A percentile compares a stretch with the other conserved stretches of the same genome.
Conservation (phyloP, 2,888 invertebrate species). For the Oscheius sp. region DNA sequence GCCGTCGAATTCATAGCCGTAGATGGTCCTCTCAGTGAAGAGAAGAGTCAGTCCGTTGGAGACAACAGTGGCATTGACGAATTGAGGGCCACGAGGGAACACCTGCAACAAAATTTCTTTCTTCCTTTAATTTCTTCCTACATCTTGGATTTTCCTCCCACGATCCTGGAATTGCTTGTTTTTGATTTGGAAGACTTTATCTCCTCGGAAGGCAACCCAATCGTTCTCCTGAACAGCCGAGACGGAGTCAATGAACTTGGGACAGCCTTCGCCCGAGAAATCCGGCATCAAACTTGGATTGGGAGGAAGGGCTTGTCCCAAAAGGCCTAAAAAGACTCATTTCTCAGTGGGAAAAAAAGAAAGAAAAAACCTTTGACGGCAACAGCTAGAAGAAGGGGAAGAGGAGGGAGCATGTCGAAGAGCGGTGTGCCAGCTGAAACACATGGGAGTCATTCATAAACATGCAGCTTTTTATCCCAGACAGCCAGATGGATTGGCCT, state of each 20-base stretch:
- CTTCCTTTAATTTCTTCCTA: conserved; percentile 7
- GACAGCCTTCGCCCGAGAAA: conserved; percentile 35
- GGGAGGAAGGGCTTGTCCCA: neutral
- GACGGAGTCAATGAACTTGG: conserved; percentile 45
- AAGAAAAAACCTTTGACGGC: neutral
- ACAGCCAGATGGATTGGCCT: neutral
- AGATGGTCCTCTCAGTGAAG: conserved; percentile 61
- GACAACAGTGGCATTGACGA: conserved; percentile 61
- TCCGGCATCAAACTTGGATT: conserved; percentile 25
- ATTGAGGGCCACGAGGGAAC: conserved; percentile 61
- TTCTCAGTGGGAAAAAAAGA: neutral
- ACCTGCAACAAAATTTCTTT: conserved; percentile 28
- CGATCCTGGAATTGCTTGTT: conserved; percentile 32
- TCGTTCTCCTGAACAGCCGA: conserved; percentile 44
- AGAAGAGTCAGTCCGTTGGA: conserved; percentile 49
- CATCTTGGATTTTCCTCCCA: conserved; percentile 51
- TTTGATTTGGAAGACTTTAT: conserved; percentile 47
- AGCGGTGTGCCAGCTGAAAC: conserved; percentile 21
- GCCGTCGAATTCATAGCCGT: conserved; percentile 58
- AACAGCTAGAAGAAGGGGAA: conserved; percentile 26
- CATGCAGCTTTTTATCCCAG: neutral
- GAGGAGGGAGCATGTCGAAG: conserved; percentile 26
- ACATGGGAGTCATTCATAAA: conserved; percentile 18
- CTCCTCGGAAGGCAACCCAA: conserved; percentile 51
- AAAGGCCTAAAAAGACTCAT: too few species aligned